Percentiles rank a stretch among this genome's conserved stretches.
These are phyloP conservation scores for Tachina fera DNA, from an alignment of 2,888 invertebrate species.

Conservation along the genomic window DNA sequence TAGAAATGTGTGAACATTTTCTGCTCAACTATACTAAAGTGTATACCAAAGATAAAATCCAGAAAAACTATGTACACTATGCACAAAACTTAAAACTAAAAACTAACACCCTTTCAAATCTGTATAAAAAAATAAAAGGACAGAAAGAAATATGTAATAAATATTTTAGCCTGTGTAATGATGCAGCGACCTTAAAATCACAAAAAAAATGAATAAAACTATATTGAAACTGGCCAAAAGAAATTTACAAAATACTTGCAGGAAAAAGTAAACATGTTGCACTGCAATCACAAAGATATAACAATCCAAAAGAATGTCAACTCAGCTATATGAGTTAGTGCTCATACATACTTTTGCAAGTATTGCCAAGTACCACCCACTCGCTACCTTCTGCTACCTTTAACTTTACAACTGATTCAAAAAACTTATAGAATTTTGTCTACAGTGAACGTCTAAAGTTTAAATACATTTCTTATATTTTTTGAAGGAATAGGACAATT, in stretches of 20 bases:
- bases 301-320: background rate
- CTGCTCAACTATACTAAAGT: slow-evolving; percentile 54
- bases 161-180: slow-evolving; percentile 65
- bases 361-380: background rate
- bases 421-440: slow-evolving; percentile 6
- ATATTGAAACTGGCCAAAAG: slow-evolving; percentile 44
- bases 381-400: background rate
- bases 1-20: slow-evolving; percentile 67
- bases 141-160: slow-evolving; percentile 46
- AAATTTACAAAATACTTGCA: background rate
- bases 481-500: no score
- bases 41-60: slow-evolving; percentile 62
- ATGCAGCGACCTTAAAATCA: slow-evolving; percentile 63
- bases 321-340: background rate
- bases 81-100: slow-evolving; percentile 5
- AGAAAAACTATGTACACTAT: slow-evolving; percentile 33
- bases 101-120: slow-evolving; percentile 5
- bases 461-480: no score
- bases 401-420: background rate
- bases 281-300: slow-evolving; percentile 6
- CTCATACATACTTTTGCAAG: background rate
- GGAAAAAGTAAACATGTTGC: slow-evolving; percentile 43
- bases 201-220: background rate
- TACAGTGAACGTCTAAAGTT: no score
- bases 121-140: background rate